Conservation (phyloP, 1,140 invertebrate genomes). For the Saccostrea echinata region DNA sequence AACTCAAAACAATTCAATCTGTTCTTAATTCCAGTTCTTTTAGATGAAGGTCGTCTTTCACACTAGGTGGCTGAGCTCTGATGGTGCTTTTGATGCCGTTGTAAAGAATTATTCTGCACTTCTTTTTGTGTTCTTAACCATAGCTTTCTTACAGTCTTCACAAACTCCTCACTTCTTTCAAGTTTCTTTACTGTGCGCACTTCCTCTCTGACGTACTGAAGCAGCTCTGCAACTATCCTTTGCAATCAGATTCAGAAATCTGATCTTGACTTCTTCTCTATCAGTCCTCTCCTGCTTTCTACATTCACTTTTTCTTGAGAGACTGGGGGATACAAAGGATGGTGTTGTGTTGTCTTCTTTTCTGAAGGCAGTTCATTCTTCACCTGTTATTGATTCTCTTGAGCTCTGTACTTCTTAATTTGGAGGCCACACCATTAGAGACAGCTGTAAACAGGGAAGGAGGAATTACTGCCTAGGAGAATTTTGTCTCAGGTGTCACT, state of each 20-base stretch:
- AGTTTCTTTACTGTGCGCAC: slow-evolving; percentile 33
- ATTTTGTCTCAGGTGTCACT: slow-evolving; percentile 9
- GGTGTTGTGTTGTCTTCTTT: background rate
- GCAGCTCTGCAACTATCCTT: background rate
- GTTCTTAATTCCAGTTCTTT: background rate
- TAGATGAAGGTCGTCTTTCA: slow-evolving; percentile 49
- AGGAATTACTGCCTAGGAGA: slow-evolving; percentile 24
- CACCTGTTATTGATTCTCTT: slow-evolving; percentile 40
- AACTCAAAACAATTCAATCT: slow-evolving; percentile 27
- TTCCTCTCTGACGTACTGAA: slow-evolving; percentile 38
- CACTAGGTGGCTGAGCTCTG: slow-evolving; percentile 54
- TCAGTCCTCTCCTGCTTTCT: slow-evolving; percentile 30
- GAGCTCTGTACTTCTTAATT: slow-evolving; percentile 47
- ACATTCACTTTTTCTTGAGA: background rate
- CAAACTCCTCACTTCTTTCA: background rate
- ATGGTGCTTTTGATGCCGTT: slow-evolving; percentile 45
- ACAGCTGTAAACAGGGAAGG: slow-evolving; percentile 33
- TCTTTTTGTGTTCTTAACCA: slow-evolving; percentile 32
- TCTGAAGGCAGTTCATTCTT: slow-evolving; percentile 27
- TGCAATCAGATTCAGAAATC: background rate
- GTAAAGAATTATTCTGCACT: slow-evolving; percentile 46
- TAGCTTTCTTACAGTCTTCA: slow-evolving; percentile 26
- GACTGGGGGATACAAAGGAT: slow-evolving; percentile 1
- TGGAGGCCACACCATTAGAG: slow-evolving; percentile 46
- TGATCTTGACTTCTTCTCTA: slow-evolving; percentile 18